Conservation (phyloP, 1,140 invertebrate genomes). For the Philopotamus ludificatus region DNA sequence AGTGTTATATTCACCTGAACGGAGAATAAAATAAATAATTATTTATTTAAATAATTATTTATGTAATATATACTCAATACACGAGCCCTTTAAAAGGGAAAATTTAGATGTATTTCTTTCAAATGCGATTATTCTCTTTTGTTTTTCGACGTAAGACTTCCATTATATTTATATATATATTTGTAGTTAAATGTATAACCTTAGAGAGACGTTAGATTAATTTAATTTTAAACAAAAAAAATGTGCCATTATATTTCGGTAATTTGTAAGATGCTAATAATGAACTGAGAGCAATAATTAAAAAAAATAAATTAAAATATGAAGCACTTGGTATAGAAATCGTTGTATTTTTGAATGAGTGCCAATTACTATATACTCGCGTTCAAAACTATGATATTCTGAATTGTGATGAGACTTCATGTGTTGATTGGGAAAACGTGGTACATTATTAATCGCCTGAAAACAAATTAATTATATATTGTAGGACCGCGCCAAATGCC, state of each 20-base stretch:
- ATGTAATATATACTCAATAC: no score
- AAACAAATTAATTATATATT: slow-evolving; percentile 24
- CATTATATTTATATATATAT: slow-evolving; percentile 34
- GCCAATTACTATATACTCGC: not conserved
- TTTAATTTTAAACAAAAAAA: slow-evolving; percentile 25
- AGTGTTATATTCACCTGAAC: no score
- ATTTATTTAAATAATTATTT: no score
- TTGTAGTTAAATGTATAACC: slow-evolving; percentile 29
- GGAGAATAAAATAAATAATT: no score
- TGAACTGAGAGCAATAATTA: slow-evolving; percentile 26
- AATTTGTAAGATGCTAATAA: slow-evolving; percentile 11
- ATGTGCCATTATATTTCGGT: slow-evolving; percentile 37
- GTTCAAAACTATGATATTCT: not conserved
- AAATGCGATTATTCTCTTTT: slow-evolving; percentile 33
- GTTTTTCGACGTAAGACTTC: slow-evolving; percentile 34
- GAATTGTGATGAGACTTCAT: slow-evolving; percentile 12
- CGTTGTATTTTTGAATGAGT: not conserved
- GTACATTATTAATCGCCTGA: slow-evolving; percentile 33
- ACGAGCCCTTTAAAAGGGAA: slow-evolving; percentile 23
- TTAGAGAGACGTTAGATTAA: slow-evolving; percentile 28
- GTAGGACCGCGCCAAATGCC: slow-evolving; percentile 23
- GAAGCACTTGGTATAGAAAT: slow-evolving; percentile 6
- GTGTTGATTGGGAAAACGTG: not conserved
- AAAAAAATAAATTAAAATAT: no score
- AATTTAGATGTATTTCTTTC: slow-evolving; percentile 40